Conservation (phyloP, 1,140 invertebrate genomes). For the Periplaneta americana region DNA sequence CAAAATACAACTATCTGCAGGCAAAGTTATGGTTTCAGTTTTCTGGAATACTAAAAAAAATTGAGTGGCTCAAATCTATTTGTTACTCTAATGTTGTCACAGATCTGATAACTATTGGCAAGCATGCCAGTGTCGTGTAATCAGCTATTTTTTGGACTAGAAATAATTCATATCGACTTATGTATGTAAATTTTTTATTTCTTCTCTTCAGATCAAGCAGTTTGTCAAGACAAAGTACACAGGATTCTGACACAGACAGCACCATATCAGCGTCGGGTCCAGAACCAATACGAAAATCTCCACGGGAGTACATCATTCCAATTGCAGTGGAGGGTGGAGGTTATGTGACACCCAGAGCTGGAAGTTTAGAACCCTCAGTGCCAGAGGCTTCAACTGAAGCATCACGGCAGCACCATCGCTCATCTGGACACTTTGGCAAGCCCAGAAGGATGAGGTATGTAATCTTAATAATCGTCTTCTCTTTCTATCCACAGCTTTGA, state of each 20-base stretch:
- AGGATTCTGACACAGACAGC: constrained; percentile 59
- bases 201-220: constrained; percentile 26
- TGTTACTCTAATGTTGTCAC: no score
- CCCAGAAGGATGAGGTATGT: constrained; percentile 45
- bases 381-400: constrained; percentile 37
- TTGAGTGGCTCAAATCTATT: no score
- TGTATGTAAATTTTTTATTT: no score
- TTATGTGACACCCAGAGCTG: constrained; percentile 71
- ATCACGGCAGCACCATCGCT: constrained; percentile 24
- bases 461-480: no score
- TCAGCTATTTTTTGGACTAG: no score
- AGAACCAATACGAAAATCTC: constrained; percentile 79
- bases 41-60: no score
- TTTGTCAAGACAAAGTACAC: constrained; percentile 60
- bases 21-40: no score
- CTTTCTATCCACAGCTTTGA: no score
- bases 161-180: no score
- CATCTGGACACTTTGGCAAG: constrained; percentile 15
- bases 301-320: constrained; percentile 85
- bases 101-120: no score
- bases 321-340: constrained; percentile 85
- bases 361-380: constrained; percentile 57
- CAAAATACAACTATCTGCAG: no score
- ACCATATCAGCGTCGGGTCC: constrained; percentile 41
- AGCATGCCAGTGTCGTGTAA: no score